Percentiles rank a stretch among this genome's conserved stretches.
These are phyloP conservation scores for Meteorus colon DNA, from an alignment of 2,888 invertebrate genomes.

Conservation along the genomic window DNA sequence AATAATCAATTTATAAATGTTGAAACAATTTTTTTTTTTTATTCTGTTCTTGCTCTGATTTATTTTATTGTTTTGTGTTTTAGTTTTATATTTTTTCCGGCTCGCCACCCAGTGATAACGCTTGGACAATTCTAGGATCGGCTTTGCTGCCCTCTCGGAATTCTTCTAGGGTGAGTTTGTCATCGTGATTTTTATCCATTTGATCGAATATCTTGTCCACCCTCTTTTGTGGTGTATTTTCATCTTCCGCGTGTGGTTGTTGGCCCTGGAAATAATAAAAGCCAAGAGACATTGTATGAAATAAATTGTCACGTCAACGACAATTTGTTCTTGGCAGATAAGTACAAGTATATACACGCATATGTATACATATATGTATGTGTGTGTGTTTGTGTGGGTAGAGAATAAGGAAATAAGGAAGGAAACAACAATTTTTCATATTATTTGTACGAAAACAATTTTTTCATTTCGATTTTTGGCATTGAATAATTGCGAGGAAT, in stretches of 20 bases:
- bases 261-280: conserved; percentile 81
- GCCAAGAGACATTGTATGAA: background rate
- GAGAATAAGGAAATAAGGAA: background rate
- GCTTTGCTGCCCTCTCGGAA: conserved; percentile 98
- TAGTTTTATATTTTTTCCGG: conserved; percentile 18
- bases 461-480: background rate
- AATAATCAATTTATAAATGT: background rate
- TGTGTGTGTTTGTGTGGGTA: too few species aligned
- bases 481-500: background rate
- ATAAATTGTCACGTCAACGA: conserved; percentile 6
- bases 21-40: background rate
- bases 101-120: conserved; percentile 89
- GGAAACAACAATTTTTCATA: background rate
- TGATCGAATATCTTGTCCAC: conserved; percentile 99
- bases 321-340: conserved; percentile 3
- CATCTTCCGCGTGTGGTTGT: conserved; percentile 90
- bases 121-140: conserved; percentile 98
- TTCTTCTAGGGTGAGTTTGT: conserved; percentile 95
- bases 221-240: conserved; percentile 94
- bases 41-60: conserved; percentile 12
- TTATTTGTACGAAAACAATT: background rate
- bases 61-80: background rate
- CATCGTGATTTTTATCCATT: conserved; percentile 99
- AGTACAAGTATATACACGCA: background rate
- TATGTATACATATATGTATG: too few species aligned